phyloP scores from a whole-genome alignment of 1,140 invertebrate genomes.

The Drosophila teissieri region DNA sequence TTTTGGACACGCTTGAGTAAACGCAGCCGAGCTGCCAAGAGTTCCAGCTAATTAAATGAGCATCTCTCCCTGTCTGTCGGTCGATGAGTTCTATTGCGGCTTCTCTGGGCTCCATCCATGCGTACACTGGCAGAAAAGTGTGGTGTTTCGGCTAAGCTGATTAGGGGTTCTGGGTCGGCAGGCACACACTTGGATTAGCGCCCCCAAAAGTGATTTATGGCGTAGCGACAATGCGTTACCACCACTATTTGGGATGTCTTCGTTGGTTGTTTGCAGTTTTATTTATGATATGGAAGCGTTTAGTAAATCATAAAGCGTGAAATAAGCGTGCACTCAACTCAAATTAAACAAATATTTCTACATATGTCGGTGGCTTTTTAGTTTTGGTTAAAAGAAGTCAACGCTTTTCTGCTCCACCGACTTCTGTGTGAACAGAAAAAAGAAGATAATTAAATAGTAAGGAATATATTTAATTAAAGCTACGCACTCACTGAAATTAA shows the following conservation, averaged over 20 bases:
- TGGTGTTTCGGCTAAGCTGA: constrained; percentile 9
- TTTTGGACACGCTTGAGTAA: constrained; percentile 71
- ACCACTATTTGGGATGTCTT: constrained; percentile 23
- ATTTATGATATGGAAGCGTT: constrained; percentile 71
- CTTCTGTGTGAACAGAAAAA: constrained; percentile 57
- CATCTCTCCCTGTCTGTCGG: constrained; percentile 24
- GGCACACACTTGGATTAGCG: constrained; percentile 38
- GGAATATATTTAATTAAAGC: constrained; percentile 12
- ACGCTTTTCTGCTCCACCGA: constrained; percentile 66
- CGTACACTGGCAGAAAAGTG: constrained; percentile 46
- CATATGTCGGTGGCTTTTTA: constrained; percentile 50
- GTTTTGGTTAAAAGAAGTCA: constrained; percentile 52
- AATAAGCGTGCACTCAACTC: constrained; percentile 52
- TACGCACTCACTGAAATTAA: constrained; percentile 47
- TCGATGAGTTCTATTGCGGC: constrained; percentile 39
- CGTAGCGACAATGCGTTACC: constrained; percentile 31
- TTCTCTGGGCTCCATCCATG: constrained; percentile 8
- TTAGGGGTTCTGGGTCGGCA: constrained; percentile 65
- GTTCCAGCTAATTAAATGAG: constrained; percentile 69
- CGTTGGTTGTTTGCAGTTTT: constrained; percentile 21
- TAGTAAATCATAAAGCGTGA: constrained; percentile 70
- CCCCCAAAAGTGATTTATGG: constrained; percentile 66
- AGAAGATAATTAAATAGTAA: neutral
- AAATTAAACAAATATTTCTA: constrained; percentile 58
- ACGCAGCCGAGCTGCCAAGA: constrained; percentile 31